Percentiles rank a stretch among this genome's conserved stretches.
Conservation (phyloP, 2,797 vertebrate species). For the Enoplosus armatus region DNA sequence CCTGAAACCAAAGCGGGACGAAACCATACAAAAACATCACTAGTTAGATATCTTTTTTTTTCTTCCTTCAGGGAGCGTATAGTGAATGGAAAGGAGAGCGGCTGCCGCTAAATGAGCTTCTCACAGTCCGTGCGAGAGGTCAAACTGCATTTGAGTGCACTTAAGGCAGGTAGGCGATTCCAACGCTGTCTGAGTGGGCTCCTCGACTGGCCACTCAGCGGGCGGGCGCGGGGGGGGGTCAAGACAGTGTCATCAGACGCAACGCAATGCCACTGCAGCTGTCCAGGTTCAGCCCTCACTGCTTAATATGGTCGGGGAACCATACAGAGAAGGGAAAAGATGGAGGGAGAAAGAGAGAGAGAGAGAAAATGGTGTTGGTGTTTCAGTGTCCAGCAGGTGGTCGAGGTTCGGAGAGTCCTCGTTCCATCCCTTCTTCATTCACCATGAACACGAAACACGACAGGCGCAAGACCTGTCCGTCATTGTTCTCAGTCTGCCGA, state of each 20-base stretch:
- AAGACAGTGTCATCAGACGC: constrained; percentile 39
- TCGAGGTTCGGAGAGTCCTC: constrained; percentile 60
- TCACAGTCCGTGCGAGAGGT: constrained; percentile 74
- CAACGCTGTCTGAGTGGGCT: constrained; percentile 68
- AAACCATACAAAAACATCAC: constrained; percentile 80
- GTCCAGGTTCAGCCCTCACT: constrained; percentile 71
- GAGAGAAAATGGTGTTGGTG: constrained; percentile 25
- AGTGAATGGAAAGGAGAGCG: constrained; percentile 63
- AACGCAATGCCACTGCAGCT: constrained; percentile 57
- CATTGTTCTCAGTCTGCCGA: constrained; percentile 47
- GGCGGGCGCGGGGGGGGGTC: constrained; percentile 12
- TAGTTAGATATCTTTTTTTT: constrained; percentile 71
- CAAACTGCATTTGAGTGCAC: constrained; percentile 84
- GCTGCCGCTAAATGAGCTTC: constrained; percentile 66
- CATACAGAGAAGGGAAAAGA: constrained; percentile 48
- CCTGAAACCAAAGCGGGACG: constrained; percentile 78
- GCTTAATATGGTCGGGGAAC: constrained; percentile 67
- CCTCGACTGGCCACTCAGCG: constrained; percentile 45
- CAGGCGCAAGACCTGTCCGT: constrained; percentile 40
- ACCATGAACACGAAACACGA: constrained; percentile 41
- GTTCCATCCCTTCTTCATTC: constrained; percentile 39
- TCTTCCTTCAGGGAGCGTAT: constrained; percentile 53
- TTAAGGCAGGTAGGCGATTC: constrained; percentile 84
- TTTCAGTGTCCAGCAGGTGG: constrained; percentile 61
- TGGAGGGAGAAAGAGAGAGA: constrained; percentile 30